Evolutionary conservation across 2,888 invertebrate species (phyloP).

Genomic region (Temnothorax rugatulus): DNA sequence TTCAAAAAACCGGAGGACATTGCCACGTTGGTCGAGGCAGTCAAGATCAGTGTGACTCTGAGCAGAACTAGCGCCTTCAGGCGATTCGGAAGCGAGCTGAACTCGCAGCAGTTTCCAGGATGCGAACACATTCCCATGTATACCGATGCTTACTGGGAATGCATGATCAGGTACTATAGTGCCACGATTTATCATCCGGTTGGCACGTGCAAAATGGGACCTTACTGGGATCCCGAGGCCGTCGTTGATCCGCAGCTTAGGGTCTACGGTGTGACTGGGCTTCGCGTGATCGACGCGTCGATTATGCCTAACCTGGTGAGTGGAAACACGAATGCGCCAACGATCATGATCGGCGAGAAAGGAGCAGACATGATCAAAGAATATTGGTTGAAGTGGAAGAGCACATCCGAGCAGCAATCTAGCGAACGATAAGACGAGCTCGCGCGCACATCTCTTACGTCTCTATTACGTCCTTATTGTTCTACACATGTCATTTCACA

Average conservation of each 20-base stretch:
- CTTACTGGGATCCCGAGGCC: conserved; percentile 93
- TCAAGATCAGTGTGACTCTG: conserved; percentile 93
- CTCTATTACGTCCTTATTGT: conserved; percentile 85
- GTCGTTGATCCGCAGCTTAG: conserved; percentile 93
- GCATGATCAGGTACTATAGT: conserved; percentile 93
- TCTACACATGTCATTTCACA: conserved; percentile 90
- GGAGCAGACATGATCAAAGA: conserved; percentile 95
- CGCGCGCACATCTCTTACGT: neutral
- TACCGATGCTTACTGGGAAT: conserved; percentile 94
- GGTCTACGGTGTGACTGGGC: conserved; percentile 93
- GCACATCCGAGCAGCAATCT: neutral
- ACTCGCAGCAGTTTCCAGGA: conserved; percentile 92
- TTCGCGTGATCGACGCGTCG: conserved; percentile 94
- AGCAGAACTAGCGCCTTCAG: conserved; percentile 93
- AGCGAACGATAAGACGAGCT: neutral
- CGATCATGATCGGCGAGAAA: conserved; percentile 96
- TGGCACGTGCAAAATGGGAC: conserved; percentile 96
- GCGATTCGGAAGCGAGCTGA: conserved; percentile 91
- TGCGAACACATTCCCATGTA: conserved; percentile 90
- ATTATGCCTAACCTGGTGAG: conserved; percentile 95
- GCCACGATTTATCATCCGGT: conserved; percentile 95
- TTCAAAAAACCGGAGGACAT: conserved; percentile 93
- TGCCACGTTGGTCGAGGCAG: conserved; percentile 93
- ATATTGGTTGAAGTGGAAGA: conserved; percentile 91
- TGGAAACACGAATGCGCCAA: conserved; percentile 95